Base-by-base conservation (phyloP, 2,888 invertebrate species). In the Ditylenchus weischeri region DNA sequence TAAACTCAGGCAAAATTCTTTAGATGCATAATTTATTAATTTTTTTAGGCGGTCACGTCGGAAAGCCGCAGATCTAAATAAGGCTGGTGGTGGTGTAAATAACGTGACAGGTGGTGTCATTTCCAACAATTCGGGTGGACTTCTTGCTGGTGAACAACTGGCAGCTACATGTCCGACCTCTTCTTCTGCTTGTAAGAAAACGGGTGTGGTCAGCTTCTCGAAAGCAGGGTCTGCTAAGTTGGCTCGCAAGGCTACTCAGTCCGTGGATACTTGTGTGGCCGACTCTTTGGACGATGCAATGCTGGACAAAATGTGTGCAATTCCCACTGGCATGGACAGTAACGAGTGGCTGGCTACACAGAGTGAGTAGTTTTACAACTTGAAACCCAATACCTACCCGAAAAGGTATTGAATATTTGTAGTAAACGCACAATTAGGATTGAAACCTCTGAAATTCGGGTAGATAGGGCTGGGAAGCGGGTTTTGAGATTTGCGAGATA, bases 301-400 rank as follows among this genome's bases (percentile, higher is more conserved):
- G 88, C 89, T 96, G 87, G 89, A 90, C 85, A 89, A 91, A 86
- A 88, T 96, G 84, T 93, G 95, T 77, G 91, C 91, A 86, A 88
- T 95, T 85, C 96, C 96, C 80, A 89, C 90, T 78, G 93, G 93
- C 75, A 89, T 98, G 85, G 95, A 95, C 86, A 91, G 91, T 87
- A 93, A 95, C 86, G 98, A 98, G 88, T 98, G 98, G 96, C 89
- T 98, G 83, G 96, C 96, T 78, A 94, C 93, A 76, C 95, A 98
- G 86, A 93, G 93, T 93, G 19, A 23, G 43, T 58, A 18, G 3
- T 54, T 54, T 54, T 54, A 54, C n/a, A 29, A 2, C 2, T 29
- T 29, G 29, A 29, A n/a, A n/a, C n/a, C 29, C 29, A 29, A 2
- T n/a, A n/a, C 29, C 5, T 29, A 5, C 29, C 29, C 29, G 29